These are phyloP conservation scores for Lanistes nyassanus DNA, from an alignment of 1,140 invertebrate species.

Conservation along the genomic window DNA sequence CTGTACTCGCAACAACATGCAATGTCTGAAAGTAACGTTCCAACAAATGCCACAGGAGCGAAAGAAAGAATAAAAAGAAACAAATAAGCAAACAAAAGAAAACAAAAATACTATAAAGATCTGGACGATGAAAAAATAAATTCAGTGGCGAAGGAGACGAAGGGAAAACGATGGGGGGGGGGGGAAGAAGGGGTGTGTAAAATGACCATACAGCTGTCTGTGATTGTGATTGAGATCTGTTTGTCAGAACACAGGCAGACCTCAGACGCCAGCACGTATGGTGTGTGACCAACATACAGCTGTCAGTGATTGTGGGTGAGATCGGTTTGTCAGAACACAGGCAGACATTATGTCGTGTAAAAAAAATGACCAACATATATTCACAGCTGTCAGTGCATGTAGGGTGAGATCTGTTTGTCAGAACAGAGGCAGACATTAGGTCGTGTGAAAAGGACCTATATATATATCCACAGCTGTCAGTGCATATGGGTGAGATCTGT, in stretches of 20 bases:
- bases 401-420: constrained; percentile 62
- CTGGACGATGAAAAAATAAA: too few species aligned
- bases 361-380: too few species aligned
- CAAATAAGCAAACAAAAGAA: not conserved
- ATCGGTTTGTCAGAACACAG: constrained; percentile 74
- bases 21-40: too few species aligned
- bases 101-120: not conserved
- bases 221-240: constrained; percentile 42
- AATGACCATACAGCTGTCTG: not conserved
- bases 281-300: too few species aligned
- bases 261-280: constrained; percentile 79
- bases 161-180: not conserved
- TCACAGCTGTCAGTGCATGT: not conserved
- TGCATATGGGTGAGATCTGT: constrained; percentile 43
- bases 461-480: not conserved
- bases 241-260: constrained; percentile 80
- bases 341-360: constrained; percentile 85
- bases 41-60: not conserved
- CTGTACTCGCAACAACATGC: not conserved
- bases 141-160: not conserved
- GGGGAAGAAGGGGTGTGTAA: not conserved
- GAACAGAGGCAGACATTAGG: constrained; percentile 87
- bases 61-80: constrained; percentile 11
- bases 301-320: constrained; percentile 30
- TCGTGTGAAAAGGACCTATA: too few species aligned